Evolutionary conservation across 2,113 vertebrate genomes (phyloP).

Genomic region (Cyanoramphus novaezelandiae): DNA sequence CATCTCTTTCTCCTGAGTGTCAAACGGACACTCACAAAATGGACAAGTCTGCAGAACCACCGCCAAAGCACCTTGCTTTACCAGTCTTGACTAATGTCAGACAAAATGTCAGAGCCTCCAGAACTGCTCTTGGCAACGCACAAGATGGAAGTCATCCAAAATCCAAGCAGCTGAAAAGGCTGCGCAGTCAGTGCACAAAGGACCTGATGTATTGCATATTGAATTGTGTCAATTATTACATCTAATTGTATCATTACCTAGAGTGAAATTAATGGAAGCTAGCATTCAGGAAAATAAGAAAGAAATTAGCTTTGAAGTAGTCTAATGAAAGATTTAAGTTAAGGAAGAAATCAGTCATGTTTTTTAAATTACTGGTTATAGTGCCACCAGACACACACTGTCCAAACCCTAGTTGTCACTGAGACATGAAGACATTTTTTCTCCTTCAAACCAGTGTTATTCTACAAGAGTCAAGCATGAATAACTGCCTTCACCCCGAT

Average conservation of each 20-base stretch:
- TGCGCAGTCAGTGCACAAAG: constrained; percentile 54
- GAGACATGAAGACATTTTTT: neutral
- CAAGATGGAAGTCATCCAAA: constrained; percentile 50
- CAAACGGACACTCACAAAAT: neutral
- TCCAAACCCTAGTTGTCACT: neutral
- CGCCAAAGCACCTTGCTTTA: constrained; percentile 8
- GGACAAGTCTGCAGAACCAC: neutral
- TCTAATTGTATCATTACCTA: constrained; percentile 74
- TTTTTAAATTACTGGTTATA: constrained; percentile 57
- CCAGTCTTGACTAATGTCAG: constrained; percentile 34
- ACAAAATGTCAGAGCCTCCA: constrained; percentile 58
- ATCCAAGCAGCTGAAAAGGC: constrained; percentile 1
- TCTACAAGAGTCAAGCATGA: neutral
- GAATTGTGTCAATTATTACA: constrained; percentile 66
- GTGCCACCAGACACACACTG: constrained; percentile 22
- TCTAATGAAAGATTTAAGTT: constrained; percentile 70
- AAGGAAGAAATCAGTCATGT: constrained; percentile 55
- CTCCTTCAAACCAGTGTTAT: neutral
- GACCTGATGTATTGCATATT: constrained; percentile 43
- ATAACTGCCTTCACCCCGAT: neutral
- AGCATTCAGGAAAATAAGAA: constrained; percentile 66
- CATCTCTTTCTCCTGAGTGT: neutral
- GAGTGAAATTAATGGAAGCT: constrained; percentile 72
- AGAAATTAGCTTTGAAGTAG: constrained; percentile 69
- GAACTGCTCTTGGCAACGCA: constrained; percentile 43